Base-by-base conservation (phyloP, 2,888 invertebrate species). In the Acanthoscelides obtectus region DNA sequence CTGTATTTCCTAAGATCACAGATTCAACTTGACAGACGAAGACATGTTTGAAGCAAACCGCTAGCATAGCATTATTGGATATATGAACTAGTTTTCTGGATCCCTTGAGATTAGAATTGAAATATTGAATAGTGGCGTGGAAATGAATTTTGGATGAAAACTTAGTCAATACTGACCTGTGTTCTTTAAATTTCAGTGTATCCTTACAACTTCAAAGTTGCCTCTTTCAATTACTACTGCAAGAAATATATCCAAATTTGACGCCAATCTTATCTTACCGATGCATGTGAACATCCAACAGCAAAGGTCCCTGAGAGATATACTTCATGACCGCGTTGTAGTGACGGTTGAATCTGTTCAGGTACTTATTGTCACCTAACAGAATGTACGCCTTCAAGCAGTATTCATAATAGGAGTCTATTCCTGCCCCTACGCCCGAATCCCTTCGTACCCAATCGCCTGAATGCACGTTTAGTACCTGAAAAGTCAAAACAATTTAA, bases 341-440 rank as follows among this genome's bases (percentile, higher is more conserved):
- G 86, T 98, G 98, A 81, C 95, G 90, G 80, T 97, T 98, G 85
- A 99, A 99, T 76, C 99, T 89, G 67, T 95, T 93, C 78, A 99
- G 87, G 85, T 98, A 99, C 77, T 94, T 94, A 81, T 96, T 95
- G 83, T 99, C 98, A 0, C 95, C 94, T 4, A 99, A 89, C 71
- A 99, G 88, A 76, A 99, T 96, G 85, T 99, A 99, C 0, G 98
- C 97, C 86, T 99, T 99, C 27, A 99, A 89, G 76, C 97, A 94
- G 86, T 99, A 99, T 86, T 99, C 99, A 83, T 99, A 99, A 86
- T 99, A 99, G 0, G 98, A 98, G 86, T 99, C 99, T 78, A 99
- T 98, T 22, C 99, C 99, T 19, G 99, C 99, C n/a, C 99, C 99
- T 6, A 99, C 96, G 0, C 99, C 98, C 0, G 97, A 95, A 85